phyloP scores from a whole-genome alignment of 2,888 invertebrate genomes.

The Spodoptera littoralis region DNA sequence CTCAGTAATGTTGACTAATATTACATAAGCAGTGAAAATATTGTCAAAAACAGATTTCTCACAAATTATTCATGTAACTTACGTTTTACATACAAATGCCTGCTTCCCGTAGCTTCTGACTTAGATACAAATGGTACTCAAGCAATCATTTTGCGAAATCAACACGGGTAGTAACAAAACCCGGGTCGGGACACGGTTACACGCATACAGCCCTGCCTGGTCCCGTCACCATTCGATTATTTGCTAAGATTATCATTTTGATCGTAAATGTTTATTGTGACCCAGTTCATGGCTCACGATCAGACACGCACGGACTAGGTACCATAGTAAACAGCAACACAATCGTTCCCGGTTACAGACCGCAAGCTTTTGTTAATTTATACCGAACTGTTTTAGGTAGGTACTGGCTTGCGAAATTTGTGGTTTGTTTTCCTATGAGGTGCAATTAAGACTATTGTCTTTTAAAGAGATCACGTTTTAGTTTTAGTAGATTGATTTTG shows the following conservation, averaged over 20 bases:
- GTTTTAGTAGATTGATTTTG: too few relatives aligned
- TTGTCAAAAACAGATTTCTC: too few relatives aligned
- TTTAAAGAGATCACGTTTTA: constrained; percentile 1
- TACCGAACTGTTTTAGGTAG: constrained; percentile 18
- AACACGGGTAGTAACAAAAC: constrained; percentile 24
- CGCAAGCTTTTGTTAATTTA: constrained; percentile 54
- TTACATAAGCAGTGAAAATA: too few relatives aligned
- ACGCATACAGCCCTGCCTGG: constrained; percentile 40
- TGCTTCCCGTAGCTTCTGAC: too few relatives aligned
- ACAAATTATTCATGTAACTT: too few relatives aligned
- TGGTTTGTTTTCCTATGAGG: constrained; percentile 1
- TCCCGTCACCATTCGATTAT: constrained; percentile 73
- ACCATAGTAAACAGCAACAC: constrained; percentile 68
- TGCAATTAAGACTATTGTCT: background rate
- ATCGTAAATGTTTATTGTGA: constrained; percentile 81
- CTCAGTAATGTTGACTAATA: too few relatives aligned
- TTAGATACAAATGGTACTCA: too few relatives aligned
- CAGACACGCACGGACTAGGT: constrained; percentile 65
- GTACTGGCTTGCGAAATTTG: constrained; percentile 10
- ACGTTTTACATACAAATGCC: too few relatives aligned
- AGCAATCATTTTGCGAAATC: constrained; percentile 15
- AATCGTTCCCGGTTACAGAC: constrained; percentile 43
- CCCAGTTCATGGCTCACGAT: constrained; percentile 69
- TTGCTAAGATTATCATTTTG: constrained; percentile 77
- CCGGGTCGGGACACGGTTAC: constrained; percentile 6